Conservation (phyloP, 1,140 invertebrate species). For the Drosophila ohnishii region DNA sequence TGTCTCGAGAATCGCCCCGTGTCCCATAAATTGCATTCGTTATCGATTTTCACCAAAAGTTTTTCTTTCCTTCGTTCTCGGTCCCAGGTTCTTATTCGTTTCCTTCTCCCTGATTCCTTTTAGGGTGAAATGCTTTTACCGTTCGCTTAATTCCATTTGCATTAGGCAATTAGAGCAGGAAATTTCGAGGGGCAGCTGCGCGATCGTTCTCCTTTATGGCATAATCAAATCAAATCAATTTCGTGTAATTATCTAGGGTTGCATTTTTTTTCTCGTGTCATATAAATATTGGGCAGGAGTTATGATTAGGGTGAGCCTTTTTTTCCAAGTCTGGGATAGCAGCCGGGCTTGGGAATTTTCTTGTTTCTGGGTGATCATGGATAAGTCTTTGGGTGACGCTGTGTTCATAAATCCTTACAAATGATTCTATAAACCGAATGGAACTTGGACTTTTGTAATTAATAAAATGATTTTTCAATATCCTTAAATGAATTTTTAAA, state of each 20-base stretch:
- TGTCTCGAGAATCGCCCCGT: slow-evolving; percentile 32
- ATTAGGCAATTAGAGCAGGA: slow-evolving; percentile 66
- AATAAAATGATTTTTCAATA: neutral
- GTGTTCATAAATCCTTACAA: slow-evolving; percentile 20
- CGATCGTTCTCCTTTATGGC: slow-evolving; percentile 38
- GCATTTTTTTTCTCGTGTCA: slow-evolving; percentile 31
- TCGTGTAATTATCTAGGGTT: slow-evolving; percentile 59
- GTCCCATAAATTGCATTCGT: slow-evolving; percentile 73
- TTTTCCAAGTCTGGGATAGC: neutral
- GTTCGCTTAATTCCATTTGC: slow-evolving; percentile 58
- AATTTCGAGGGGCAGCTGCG: slow-evolving; percentile 48
- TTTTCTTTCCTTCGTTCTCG: slow-evolving; percentile 9
- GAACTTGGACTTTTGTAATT: neutral
- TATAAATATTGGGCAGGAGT: slow-evolving; percentile 47
- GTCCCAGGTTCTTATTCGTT: slow-evolving; percentile 19
- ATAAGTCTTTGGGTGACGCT: slow-evolving; percentile 14
- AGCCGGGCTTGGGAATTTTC: slow-evolving; percentile 28
- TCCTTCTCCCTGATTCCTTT: slow-evolving; percentile 15
- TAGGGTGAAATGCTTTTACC: slow-evolving; percentile 36
- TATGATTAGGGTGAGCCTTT: slow-evolving; percentile 41
- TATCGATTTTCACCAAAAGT: slow-evolving; percentile 58
- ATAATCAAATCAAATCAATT: slow-evolving; percentile 68
- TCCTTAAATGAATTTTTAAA: neutral
- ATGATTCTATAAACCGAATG: slow-evolving; percentile 6
- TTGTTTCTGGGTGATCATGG: slow-evolving; percentile 13